Percentiles rank a stretch among this genome's conserved stretches.
Conservation (phyloP, 2,888 invertebrate species). For the Drosophila anomelani region DNA sequence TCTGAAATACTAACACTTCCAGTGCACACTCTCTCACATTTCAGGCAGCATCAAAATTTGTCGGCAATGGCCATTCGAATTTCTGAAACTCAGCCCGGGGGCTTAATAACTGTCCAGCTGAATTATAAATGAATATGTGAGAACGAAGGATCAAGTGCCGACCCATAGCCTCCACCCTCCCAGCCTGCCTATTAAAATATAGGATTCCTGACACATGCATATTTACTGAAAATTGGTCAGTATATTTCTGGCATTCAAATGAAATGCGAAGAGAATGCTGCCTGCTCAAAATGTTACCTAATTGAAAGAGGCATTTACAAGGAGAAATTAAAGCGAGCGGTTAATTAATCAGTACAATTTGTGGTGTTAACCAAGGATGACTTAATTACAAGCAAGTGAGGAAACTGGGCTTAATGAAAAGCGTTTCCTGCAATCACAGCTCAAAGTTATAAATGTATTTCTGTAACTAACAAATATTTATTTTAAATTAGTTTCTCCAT, state of each 20-base stretch:
- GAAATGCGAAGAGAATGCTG: constrained; percentile 27
- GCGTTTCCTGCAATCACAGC: not conserved
- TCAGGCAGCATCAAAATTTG: constrained; percentile 24
- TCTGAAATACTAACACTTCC: not conserved
- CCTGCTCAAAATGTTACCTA: constrained; percentile 31
- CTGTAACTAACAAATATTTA: not conserved
- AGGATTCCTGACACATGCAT: constrained; percentile 2
- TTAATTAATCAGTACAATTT: not conserved
- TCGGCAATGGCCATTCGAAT: constrained; percentile 32
- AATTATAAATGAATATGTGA: constrained; percentile 41
- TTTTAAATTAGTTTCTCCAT: not conserved
- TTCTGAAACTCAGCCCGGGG: constrained; percentile 35
- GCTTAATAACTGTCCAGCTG: constrained; percentile 35
- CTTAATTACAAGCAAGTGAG: not conserved
- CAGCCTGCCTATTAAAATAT: constrained; percentile 9
- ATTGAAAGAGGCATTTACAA: constrained; percentile 45
- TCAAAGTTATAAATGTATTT: not conserved
- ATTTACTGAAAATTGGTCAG: constrained; percentile 8
- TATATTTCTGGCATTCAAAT: constrained; percentile 24
- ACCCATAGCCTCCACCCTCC: constrained; percentile 2
- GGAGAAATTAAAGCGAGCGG: not conserved
- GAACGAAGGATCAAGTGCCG: constrained; percentile 31
- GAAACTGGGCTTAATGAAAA: not conserved
- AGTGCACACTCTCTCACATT: constrained; percentile 16
- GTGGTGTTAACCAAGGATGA: not conserved